Conservation (phyloP, 2,797 vertebrate genomes). For the Megalops cyprinoides region DNA sequence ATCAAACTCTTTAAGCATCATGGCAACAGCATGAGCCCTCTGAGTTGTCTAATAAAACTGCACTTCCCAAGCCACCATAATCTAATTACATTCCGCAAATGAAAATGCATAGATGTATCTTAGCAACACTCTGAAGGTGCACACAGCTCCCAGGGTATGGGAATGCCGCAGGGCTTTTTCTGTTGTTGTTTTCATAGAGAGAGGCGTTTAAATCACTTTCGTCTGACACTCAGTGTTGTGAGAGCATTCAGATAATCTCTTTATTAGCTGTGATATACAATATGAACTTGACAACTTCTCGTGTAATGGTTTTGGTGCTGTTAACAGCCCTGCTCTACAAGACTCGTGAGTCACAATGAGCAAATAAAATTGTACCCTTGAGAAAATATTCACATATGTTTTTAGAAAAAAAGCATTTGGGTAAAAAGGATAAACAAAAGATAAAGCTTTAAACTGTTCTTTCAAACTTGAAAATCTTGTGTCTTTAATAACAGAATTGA, state of each 20-base stretch:
- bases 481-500: background rate
- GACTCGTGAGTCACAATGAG: constrained; percentile 38
- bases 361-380: background rate
- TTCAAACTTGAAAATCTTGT: constrained; percentile 17
- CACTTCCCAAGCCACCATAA: constrained; percentile 1
- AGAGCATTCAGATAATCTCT: constrained; percentile 2
- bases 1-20: constrained; percentile 7
- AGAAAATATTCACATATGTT: constrained; percentile 13
- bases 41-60: constrained; percentile 21
- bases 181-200: constrained; percentile 12
- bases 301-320: constrained; percentile 41
- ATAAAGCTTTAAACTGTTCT: background rate
- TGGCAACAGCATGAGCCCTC: background rate
- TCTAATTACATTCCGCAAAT: constrained; percentile 39
- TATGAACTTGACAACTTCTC: constrained; percentile 43
- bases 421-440: constrained; percentile 12
- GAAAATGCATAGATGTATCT: constrained; percentile 47
- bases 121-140: constrained; percentile 39
- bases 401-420: constrained; percentile 29
- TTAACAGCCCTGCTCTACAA: constrained; percentile 43
- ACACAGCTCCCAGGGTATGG: background rate
- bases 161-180: background rate
- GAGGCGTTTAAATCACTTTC: constrained; percentile 26
- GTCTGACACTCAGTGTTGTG: constrained; percentile 22
- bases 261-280: constrained; percentile 42